Conservation (phyloP, 2,888 invertebrate genomes). For the Scaptomyza reducta region DNA sequence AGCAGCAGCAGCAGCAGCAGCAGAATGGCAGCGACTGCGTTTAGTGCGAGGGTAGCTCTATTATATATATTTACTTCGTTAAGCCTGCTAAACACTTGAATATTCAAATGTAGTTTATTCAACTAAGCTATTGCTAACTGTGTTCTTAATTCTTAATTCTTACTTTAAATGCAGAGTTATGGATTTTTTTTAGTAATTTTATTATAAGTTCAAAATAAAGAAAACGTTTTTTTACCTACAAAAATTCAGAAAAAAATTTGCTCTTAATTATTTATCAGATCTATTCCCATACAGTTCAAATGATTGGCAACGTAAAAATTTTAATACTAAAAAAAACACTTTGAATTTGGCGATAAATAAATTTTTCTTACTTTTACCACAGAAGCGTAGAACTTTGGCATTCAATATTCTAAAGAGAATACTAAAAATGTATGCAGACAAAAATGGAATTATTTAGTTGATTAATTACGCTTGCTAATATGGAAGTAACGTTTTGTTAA, state of each 20-base stretch:
- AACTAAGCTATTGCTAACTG: too few relatives aligned
- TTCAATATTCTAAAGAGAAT: background rate
- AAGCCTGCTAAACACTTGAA: too few relatives aligned
- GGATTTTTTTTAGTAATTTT: background rate
- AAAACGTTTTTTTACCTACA: too few relatives aligned
- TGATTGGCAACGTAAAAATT: background rate
- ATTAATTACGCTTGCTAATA: slow-evolving; percentile 12
- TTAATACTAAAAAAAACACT: too few relatives aligned
- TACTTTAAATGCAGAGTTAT: too few relatives aligned
- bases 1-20: slow-evolving; percentile 5
- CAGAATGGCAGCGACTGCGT: slow-evolving; percentile 11
- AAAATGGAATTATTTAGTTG: slow-evolving; percentile 3
- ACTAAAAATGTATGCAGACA: background rate
- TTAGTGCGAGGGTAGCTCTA: slow-evolving; percentile 12
- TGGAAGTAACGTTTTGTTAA: slow-evolving; percentile 1
- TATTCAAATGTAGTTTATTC: too few relatives aligned
- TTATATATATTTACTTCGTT: too few relatives aligned
- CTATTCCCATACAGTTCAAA: background rate
- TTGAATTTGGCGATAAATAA: too few relatives aligned
- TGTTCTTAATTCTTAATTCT: too few relatives aligned
- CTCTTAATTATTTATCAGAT: background rate
- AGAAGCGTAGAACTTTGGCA: too few relatives aligned
- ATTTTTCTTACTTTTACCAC: too few relatives aligned
- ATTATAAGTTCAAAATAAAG: background rate
- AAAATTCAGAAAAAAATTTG: background rate